Evolutionary conservation across 2,888 invertebrate genomes (phyloP).

Genomic region (Hirtodrosophila trivittata): DNA sequence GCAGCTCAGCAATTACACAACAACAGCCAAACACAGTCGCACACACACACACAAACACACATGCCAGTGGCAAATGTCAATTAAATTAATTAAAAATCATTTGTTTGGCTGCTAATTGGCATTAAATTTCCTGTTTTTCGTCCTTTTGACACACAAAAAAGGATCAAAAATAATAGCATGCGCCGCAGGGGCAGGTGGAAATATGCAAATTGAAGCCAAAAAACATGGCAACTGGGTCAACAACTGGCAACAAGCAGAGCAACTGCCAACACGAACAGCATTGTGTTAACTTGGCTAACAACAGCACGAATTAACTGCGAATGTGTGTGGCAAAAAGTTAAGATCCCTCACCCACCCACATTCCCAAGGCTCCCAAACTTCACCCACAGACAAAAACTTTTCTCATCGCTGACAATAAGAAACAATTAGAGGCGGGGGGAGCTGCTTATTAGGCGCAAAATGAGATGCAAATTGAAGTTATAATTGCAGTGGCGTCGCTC

Average conservation of each 20-base stretch:
- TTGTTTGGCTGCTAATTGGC: slow-evolving; percentile 59
- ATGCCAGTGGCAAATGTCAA: slow-evolving; percentile 34
- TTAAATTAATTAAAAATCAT: slow-evolving; percentile 70
- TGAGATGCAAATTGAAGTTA: slow-evolving; percentile 28
- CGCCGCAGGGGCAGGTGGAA: slow-evolving; percentile 5
- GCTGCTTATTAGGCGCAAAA: slow-evolving; percentile 20
- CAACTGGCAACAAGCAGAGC: slow-evolving; percentile 4
- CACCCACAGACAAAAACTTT: slow-evolving; percentile 27
- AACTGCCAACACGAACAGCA: no score
- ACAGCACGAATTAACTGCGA: slow-evolving; percentile 25
- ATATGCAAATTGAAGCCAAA: slow-evolving; percentile 42
- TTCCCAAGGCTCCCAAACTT: not conserved
- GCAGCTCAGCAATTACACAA: slow-evolving; percentile 8
- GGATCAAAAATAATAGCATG: slow-evolving; percentile 3
- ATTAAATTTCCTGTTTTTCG: slow-evolving; percentile 49
- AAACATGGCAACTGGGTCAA: slow-evolving; percentile 35
- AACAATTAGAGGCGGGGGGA: slow-evolving; percentile 1
- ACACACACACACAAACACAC: slow-evolving; percentile 2
- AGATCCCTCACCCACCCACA: slow-evolving; percentile 1
- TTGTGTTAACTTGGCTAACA: not conserved
- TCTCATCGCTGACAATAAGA: slow-evolving; percentile 16
- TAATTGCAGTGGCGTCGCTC: slow-evolving; percentile 3
- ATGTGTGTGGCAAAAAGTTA: slow-evolving; percentile 20
- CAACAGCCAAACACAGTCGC: slow-evolving; percentile 8
- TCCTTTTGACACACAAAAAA: slow-evolving; percentile 3